Conservation (phyloP, 2,888 invertebrate species). For the Stratiomys singularior region DNA sequence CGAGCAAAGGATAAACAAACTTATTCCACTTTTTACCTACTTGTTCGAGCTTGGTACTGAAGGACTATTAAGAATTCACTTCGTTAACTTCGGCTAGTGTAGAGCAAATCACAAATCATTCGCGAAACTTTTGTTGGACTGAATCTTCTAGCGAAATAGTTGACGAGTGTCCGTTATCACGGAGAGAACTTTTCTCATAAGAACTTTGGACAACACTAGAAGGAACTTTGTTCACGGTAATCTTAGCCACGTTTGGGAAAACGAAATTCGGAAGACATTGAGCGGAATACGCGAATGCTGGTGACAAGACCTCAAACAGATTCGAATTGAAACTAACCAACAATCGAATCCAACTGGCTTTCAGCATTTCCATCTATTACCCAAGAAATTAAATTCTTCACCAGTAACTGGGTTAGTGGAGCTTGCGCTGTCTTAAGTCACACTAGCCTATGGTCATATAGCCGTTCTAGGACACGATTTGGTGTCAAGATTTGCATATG, state of each 20-base stretch:
- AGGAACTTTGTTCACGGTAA: no score
- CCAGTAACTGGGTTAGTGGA: constrained; percentile 44
- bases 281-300: neutral
- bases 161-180: neutral
- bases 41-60: neutral
- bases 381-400: constrained; percentile 18
- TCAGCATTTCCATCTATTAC: constrained; percentile 7
- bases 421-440: constrained; percentile 33
- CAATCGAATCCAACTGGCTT: constrained; percentile 27
- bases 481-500: constrained; percentile 43
- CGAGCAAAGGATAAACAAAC: constrained; percentile 18
- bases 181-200: neutral
- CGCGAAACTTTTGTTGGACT: constrained; percentile 28
- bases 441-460: constrained; percentile 4
- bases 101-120: constrained; percentile 34
- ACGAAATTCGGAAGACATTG: no score
- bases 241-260: no score
- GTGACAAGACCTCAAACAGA: neutral
- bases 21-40: constrained; percentile 23
- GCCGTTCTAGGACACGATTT: constrained; percentile 20
- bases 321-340: constrained; percentile 18
- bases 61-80: neutral
- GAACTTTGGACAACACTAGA: no score
- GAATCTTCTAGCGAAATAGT: neutral
- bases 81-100: constrained; percentile 14